Conservation (phyloP, 2,113 vertebrate species). For the Semnornis frantzii region DNA sequence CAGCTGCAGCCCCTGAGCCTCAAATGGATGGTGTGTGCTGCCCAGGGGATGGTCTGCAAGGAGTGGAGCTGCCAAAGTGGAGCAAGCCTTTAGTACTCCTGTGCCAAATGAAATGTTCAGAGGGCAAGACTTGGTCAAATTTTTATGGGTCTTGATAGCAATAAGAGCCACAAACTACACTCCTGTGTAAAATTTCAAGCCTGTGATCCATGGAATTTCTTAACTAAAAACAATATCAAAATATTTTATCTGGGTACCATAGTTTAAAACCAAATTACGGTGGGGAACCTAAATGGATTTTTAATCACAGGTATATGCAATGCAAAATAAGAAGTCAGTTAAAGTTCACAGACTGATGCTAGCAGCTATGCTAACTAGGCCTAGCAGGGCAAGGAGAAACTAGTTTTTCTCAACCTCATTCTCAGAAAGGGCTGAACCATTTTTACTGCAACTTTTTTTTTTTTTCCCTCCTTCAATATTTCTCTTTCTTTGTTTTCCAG, state of each 20-base stretch:
- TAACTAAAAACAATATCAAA: not conserved
- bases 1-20: not conserved
- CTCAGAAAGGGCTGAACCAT: slow-evolving; percentile 57
- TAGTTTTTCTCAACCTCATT: slow-evolving; percentile 54
- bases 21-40: not conserved
- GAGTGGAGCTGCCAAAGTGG: not conserved
- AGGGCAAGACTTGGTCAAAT: not conserved
- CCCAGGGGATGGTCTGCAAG: not conserved
- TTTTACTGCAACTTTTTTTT: not conserved
- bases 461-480: not conserved
- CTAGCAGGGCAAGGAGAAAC: slow-evolving; percentile 26
- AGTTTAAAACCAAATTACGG: not conserved
- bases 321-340: slow-evolving; percentile 59
- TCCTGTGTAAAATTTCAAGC: not conserved
- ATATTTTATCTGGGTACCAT: not conserved
- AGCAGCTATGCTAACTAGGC: slow-evolving; percentile 21
- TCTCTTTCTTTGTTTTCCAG: slow-evolving; percentile 58
- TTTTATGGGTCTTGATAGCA: not conserved
- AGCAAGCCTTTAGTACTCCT: not conserved
- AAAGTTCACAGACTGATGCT: slow-evolving; percentile 42
- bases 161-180: not conserved
- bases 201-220: not conserved
- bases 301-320: slow-evolving; percentile 37
- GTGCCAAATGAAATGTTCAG: not conserved
- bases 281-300: slow-evolving; percentile 26